phyloP scores from a whole-genome alignment of 2,888 invertebrate species.

The Pseudeuparius sepicola region DNA sequence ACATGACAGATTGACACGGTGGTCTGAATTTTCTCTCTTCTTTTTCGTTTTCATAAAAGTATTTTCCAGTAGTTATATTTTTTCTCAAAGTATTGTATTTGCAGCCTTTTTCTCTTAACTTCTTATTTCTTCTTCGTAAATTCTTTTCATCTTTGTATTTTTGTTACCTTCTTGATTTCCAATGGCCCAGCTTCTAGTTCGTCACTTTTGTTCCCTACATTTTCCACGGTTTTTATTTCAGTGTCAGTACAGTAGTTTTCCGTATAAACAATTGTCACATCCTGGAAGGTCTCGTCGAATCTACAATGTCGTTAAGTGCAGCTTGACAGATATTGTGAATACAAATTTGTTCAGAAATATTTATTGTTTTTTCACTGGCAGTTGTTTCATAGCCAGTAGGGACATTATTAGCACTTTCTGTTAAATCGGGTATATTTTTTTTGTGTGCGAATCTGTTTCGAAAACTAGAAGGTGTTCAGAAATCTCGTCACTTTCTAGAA shows the following conservation, averaged over 20 bases:
- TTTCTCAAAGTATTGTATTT: slow-evolving; percentile 11
- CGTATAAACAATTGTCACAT: no score
- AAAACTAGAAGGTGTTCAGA: slow-evolving; percentile 2
- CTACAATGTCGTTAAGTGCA: slow-evolving; percentile 2
- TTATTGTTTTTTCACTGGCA: not conserved
- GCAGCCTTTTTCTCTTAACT: slow-evolving; percentile 3
- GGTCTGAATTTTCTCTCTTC: slow-evolving; percentile 11
- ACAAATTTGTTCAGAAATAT: slow-evolving; percentile 1
- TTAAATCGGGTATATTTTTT: slow-evolving; percentile 2
- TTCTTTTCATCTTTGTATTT: slow-evolving; percentile 3
- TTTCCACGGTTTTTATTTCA: slow-evolving; percentile 2
- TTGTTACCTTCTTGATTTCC: slow-evolving; percentile 2
- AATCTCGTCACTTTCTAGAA: slow-evolving; percentile 1
- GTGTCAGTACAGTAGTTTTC: slow-evolving; percentile 2
- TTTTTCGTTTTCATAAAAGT: slow-evolving; percentile 10
- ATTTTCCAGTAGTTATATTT: slow-evolving; percentile 9
- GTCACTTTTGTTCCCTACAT: slow-evolving; percentile 1
- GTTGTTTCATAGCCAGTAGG: not conserved
- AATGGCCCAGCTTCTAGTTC: slow-evolving; percentile 1
- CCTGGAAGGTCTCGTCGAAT: no score
- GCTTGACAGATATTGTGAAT: slow-evolving; percentile 3
- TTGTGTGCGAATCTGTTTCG: slow-evolving; percentile 1
- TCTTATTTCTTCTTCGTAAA: slow-evolving; percentile 3
- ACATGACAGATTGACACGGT: slow-evolving; percentile 12
- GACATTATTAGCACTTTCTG: no score